Percentiles rank a stretch among this genome's conserved stretches.
phyloP scores from a whole-genome alignment of 1,140 invertebrate genomes.

The Schlechtendalia chinensis region DNA sequence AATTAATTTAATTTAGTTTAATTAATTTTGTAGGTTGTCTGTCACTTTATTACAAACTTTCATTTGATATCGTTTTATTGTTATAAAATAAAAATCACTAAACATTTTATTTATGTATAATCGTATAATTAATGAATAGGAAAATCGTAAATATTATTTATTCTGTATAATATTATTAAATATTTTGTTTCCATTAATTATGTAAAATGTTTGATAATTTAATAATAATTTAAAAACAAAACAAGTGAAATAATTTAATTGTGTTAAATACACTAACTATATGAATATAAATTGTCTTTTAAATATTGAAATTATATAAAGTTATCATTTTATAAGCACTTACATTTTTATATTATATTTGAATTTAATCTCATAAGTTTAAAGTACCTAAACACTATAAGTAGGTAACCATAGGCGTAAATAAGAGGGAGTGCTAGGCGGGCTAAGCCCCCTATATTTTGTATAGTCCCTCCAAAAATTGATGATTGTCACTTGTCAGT shows the following conservation, averaged over 20 bases:
- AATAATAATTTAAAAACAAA: conserved; percentile 11
- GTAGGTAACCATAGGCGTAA: no score
- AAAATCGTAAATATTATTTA: no score
- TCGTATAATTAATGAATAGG: not conserved
- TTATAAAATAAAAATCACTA: not conserved
- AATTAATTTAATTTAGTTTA: not conserved
- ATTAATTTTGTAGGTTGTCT: conserved; percentile 3
- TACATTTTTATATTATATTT: not conserved
- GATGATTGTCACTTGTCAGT: no score
- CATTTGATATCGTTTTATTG: not conserved
- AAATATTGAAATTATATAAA: no score
- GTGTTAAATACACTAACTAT: no score
- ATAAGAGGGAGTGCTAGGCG: no score
- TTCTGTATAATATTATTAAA: not conserved
- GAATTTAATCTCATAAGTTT: not conserved
- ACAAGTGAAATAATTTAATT: not conserved
- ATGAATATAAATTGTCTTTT: no score
- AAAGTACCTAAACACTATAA: not conserved
- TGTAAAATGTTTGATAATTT: no score
- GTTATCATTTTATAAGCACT: not conserved
- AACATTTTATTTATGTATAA: not conserved
- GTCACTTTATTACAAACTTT: not conserved
- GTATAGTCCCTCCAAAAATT: no score
- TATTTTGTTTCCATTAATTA: not conserved
- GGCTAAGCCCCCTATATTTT: no score